Base-by-base conservation (phyloP, 92 coral and sea anemone species). In the Heliopora coerulea region DNA sequence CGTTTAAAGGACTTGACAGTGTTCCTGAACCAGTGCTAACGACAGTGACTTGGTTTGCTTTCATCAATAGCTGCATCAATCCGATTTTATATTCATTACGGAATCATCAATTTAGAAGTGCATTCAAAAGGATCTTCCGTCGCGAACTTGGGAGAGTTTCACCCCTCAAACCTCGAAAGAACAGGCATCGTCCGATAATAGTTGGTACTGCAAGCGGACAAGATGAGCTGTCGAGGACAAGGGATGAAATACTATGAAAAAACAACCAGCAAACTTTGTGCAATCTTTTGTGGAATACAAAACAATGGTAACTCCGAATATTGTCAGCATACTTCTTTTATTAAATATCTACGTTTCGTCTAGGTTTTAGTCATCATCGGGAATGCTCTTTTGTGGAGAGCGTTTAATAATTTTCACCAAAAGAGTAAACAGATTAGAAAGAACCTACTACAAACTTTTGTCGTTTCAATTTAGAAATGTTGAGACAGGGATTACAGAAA, bases 21-120 rank as follows among this genome's bases (percentile, higher is more conserved):
- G 86, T 91, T 6, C 73, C 86, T 14, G 41, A 79, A 10, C 50
- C 73, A 50, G 83, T 68, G 14, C 75, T 88, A 27, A 56, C 81
- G 0, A 24, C 83, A 3, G 82, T 88, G 8, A 91, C 87, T 41
- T 91, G 97, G 97, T 30, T 91, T 5, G 97, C 85, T 3, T 91
- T 89, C 72, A 83, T 91, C 5, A 91, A 91, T 56, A 89, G 91
- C 9, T 91, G 85, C 57, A 74, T 91, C 48, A 92, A 92, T 73
- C 97, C 97, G 18, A 52, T 92, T 17, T 78, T 92, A 28, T 92
- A 92, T 50, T 88, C 90, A 3, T 52, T 90, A 35, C 78, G 97
- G 56, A 85, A 89, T 72, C 56, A 85, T 30, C 87, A 89, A 24
- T 89, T 92, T 64, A 90, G 86, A 40, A 84, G 68, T 42, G 97